A percentile compares a stretch with the other conserved stretches of the same genome.
Evolutionary conservation across 2,797 vertebrate genomes (phyloP).

Genomic region (Characodon lateralis): DNA sequence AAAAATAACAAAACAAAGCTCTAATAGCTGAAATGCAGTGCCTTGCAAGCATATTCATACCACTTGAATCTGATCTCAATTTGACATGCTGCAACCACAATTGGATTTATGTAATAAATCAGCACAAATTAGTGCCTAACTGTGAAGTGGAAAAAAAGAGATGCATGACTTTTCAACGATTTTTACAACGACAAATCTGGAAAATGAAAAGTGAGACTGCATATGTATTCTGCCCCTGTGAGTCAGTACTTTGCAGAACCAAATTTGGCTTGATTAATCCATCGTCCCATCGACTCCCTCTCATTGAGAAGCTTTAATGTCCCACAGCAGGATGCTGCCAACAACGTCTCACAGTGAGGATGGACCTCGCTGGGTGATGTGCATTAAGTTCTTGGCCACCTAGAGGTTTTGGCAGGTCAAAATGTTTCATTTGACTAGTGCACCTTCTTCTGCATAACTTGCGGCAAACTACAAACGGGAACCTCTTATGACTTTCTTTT

Average conservation of each 20-base stretch:
- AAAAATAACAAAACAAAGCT: slow-evolving; percentile 12
- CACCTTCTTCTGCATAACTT: neutral
- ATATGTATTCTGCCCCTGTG: neutral
- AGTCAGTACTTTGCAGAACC: slow-evolving; percentile 2
- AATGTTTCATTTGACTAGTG: neutral
- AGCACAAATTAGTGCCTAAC: neutral
- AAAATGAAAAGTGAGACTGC: neutral
- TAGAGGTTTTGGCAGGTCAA: neutral
- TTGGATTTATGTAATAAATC: neutral
- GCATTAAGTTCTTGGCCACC: neutral
- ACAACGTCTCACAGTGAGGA: neutral
- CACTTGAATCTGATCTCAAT: neutral
- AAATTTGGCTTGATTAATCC: neutral
- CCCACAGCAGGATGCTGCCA: neutral
- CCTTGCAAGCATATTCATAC: neutral
- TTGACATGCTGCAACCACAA: neutral
- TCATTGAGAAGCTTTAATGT: neutral
- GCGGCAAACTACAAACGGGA: neutral
- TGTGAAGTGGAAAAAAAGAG: neutral
- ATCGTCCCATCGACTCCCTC: neutral
- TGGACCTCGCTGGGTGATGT: neutral
- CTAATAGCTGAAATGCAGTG: neutral
- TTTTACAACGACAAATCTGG: neutral
- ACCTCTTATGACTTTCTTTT: neutral
- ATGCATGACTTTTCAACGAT: neutral